Evolutionary conservation across 2,113 vertebrate species (phyloP).

Genomic region (Mustela lutreola): DNA sequence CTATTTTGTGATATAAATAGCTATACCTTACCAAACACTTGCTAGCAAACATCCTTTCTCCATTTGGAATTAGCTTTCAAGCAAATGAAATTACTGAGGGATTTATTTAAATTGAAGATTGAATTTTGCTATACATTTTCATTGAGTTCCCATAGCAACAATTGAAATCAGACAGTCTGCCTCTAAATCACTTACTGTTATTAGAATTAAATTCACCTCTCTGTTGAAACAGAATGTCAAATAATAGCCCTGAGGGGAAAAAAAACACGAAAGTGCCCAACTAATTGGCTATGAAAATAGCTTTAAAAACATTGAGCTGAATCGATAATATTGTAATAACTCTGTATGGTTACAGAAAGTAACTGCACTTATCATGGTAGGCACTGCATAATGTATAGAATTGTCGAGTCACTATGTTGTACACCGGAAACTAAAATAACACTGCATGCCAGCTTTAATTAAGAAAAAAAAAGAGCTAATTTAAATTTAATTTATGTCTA

Average conservation of each 20-base stretch:
- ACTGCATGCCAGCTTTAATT: background rate
- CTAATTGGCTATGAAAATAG: slow-evolving; percentile 88
- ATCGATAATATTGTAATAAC: background rate
- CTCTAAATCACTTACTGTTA: slow-evolving; percentile 90
- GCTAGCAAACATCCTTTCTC: slow-evolving; percentile 64
- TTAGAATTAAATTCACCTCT: slow-evolving; percentile 88
- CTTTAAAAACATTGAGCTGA: slow-evolving; percentile 83
- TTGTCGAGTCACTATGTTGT: background rate
- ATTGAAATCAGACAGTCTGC: slow-evolving; percentile 85
- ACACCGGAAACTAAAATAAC: background rate
- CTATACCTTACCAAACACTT: slow-evolving; percentile 57
- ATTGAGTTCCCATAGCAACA: slow-evolving; percentile 91
- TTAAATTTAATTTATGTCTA: slow-evolving; percentile 81
- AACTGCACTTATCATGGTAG: background rate
- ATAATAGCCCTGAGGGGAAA: slow-evolving; percentile 83
- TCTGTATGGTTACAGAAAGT: background rate
- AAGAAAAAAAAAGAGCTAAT: slow-evolving; percentile 52
- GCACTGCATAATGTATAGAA: background rate
- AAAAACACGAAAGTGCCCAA: slow-evolving; percentile 80
- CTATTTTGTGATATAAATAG: slow-evolving; percentile 64
- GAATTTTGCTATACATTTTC: slow-evolving; percentile 85
- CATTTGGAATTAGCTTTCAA: slow-evolving; percentile 83
- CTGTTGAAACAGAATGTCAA: slow-evolving; percentile 87
- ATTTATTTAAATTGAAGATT: slow-evolving; percentile 88
- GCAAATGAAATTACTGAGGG: slow-evolving; percentile 86